Base-by-base conservation (phyloP, 2,113 vertebrate genomes). In the Daphoenositta chrysoptera region DNA sequence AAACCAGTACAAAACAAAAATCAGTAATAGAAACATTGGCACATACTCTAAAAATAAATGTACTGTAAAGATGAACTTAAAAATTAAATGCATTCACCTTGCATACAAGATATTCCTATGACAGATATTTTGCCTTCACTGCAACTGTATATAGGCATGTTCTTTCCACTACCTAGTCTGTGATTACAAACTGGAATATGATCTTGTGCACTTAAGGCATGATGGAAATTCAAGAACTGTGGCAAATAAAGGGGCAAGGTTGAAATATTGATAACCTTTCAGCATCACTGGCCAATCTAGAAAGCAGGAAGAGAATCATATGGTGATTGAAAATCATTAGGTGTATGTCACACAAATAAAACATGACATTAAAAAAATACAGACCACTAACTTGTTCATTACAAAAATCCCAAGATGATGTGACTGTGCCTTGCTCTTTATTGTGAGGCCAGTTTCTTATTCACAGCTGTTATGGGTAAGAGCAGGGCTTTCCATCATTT, bases 401-500 rank as follows among this genome's bases (percentile, higher is more conserved):
- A 66, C 18, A 66, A 60, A 77, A 61, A 73, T 28, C 23, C 1
- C 47, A 20, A 72, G 58, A 47, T 56, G 45, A 37, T n/a, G 22
- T 13, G 37, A 47, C 30, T 47, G 61, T 82, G 83, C 35, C 48
- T 79, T 80, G 56, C 66, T 51, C 40, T 78, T 35, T 84, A 70
- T 39, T 68, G 27, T 69, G n/a, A 87, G 10, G 20, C 64, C 91
- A 24, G 70, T 69, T 89, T 73, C 85, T 89, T 90, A 48, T 6
- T 10, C 73, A 77, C 77, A 94, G 91, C 85, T 94, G 72, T 48
- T 47, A 47, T 7, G 44, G n/a, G 76, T 79, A 93, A 93, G 87
- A 56, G 80, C 93, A 53, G 71, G 91, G 61, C 89, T 94, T 95
- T 86, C 37, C 14, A 83, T 96, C 76, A 83, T 93, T 96, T 88